A percentile compares a stretch with the other conserved stretches of the same genome.
These are phyloP conservation scores for Monochamus alternatus DNA, from an alignment of 2,888 invertebrate species.

Conservation along the genomic window DNA sequence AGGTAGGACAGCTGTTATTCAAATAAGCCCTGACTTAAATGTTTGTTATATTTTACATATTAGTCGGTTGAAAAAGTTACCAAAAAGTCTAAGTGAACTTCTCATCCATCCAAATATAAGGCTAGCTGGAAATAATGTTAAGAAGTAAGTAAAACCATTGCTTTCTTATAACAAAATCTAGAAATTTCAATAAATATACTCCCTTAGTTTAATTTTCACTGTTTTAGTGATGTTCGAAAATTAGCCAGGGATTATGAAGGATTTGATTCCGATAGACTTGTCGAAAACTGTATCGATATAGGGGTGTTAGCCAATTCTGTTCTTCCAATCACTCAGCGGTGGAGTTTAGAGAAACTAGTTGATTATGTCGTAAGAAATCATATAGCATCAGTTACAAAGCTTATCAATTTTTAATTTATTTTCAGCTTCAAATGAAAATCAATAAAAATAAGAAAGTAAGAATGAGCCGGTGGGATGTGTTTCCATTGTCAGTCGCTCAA, in stretches of 20 bases:
- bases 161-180: too few species aligned
- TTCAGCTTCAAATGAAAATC: slow-evolving; percentile 72
- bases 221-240: slow-evolving; percentile 76
- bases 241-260: slow-evolving; percentile 76
- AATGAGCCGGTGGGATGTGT: slow-evolving; percentile 76
- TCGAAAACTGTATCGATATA: slow-evolving; percentile 76
- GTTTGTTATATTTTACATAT: slow-evolving; percentile 76
- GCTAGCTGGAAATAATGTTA: slow-evolving; percentile 78
- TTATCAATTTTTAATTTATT: slow-evolving; percentile 38
- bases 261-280: slow-evolving; percentile 72
- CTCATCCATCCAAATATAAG: slow-evolving; percentile 75
- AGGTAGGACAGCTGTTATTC: slow-evolving; percentile 77
- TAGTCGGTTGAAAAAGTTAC: slow-evolving; percentile 73
- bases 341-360: slow-evolving; percentile 77
- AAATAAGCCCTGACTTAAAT: slow-evolving; percentile 75
- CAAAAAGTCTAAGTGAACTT: slow-evolving; percentile 73
- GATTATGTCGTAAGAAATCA: slow-evolving; percentile 71
- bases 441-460: slow-evolving; percentile 75
- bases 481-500: slow-evolving; percentile 74
- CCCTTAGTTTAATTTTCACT: too few species aligned
- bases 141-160: slow-evolving; percentile 71
- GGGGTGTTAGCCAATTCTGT: slow-evolving; percentile 75
- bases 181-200: too few species aligned
- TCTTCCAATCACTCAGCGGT: slow-evolving; percentile 72
- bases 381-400: neutral